Base-by-base conservation (phyloP, 2,888 invertebrate genomes). In the Quadroppia sp. region DNA sequence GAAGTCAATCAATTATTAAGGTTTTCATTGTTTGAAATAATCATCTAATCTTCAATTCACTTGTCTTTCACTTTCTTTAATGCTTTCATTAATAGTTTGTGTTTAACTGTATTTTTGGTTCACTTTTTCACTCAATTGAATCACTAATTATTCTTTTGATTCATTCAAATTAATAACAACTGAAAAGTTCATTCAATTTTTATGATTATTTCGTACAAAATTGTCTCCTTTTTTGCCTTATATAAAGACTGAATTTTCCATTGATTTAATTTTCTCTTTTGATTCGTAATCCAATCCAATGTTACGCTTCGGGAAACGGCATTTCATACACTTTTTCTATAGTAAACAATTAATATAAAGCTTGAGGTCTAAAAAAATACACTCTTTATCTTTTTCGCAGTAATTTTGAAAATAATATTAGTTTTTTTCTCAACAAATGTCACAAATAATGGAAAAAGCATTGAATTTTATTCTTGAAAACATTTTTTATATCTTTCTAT, bases 1-100 rank as follows among this genome's bases (percentile, higher is more conserved):
- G 17, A 59, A 59, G 59, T 30, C 59, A 59, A 59, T 59, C 59
- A 28, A 59, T 59, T 59, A 28, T 59, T 59, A 30, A 59, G 7
- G 59, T 30, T 50, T 59, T 53, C 59, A 59, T 59, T 59, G 59
- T 59, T 30, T 59, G 59, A 45, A 7, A 15, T 25, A 25, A 50
- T 23, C 20, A 56, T 56, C 56, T 56, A 23, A 59, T 59, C 59
- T 59, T 15, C 30, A 59, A 59, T 59, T 59, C 30, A 32, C 15
- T 59, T 30, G 59, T 32, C 53, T 53, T 53, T 59, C 15, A 59
- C 30, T 59, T 2, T 30, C 15, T 59, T 50, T 59, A 30, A 30
- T 28, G 20, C 30, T 59, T 32, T 59, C 30, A 53, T 28, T 30
- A 25, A 59, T 25, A 30, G 59, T 59, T 59, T 28, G n/a, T n/a